A percentile compares a stretch with the other conserved stretches of the same genome.
phyloP scores from a whole-genome alignment of 92 coral and sea anemone species.

The Palythoa grandis region DNA sequence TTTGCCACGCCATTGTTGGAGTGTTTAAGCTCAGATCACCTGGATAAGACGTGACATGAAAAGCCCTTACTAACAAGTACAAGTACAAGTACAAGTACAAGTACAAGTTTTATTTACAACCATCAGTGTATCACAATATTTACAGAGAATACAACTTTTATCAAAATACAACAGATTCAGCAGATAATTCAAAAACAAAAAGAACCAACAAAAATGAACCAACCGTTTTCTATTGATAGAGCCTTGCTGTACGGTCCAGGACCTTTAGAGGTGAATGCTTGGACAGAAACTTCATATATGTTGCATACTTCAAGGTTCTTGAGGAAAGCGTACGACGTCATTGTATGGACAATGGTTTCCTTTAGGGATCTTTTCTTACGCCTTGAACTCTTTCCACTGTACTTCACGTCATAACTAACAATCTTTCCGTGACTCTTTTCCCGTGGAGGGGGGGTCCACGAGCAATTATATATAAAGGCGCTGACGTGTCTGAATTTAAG shows the following conservation, averaged over 20 bases:
- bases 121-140: no score
- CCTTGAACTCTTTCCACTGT: not conserved
- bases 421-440: constrained; percentile 27
- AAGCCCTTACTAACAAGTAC: no score
- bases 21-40: no score
- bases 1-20: no score
- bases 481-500: constrained; percentile 17
- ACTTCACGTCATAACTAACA: not conserved
- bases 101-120: no score
- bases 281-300: not conserved
- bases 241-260: not conserved
- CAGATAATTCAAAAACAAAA: no score
- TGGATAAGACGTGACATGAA: no score
- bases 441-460: constrained; percentile 31
- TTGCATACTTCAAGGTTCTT: not conserved
- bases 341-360: not conserved
- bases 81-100: no score
- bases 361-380: not conserved
- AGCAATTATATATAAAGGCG: not conserved
- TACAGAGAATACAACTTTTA: no score
- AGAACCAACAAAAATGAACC: not conserved
- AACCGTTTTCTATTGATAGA: constrained; percentile 7
- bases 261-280: not conserved
- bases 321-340: not conserved
- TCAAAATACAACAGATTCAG: no score